Evolutionary conservation across 2,888 invertebrate species (phyloP), one percentile per base, ranked within the genome.

Genomic region (Onthophagus sagittarius): DNA sequence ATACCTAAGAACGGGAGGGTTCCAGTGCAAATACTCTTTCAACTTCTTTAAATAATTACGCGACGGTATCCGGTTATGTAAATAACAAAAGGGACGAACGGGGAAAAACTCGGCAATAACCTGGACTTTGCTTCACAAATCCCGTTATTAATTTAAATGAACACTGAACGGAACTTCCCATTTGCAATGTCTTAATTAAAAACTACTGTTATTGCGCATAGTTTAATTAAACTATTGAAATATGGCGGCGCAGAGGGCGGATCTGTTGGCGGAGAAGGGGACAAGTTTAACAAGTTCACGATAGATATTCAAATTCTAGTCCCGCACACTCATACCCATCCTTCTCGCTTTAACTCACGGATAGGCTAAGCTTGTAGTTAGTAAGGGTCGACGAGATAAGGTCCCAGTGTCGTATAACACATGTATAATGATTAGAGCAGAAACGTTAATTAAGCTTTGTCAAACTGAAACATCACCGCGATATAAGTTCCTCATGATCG

Each of bases 401-500:
- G 76, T 73, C 75, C 75, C 75, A 70, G 77, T 73, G 74, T 73
- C 69, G 77, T 70, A 76, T 77, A 78, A 78, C 78, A 78, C 78
- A 76, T 79, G 78, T 79, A 77, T 77, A 78, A 77, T 78, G 78
- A 79, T 78, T 75, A 78, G 77, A 75, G 76, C 78, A 78, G 79
- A 79, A 79, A 78, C 78, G 78, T 78, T 79, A 79, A 79, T 79
- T 79, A 79, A 79, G 79, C 79, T 78, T 77, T 78, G 77, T 76
- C 77, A 78, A 77, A 74, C 74, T 63, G 31, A 67, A 23, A 31
- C 67, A 53, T 53, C 39, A 53, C 39, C 39, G 39, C 39, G 11
- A 53, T 53, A 53, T 53, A 53, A 53, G 39, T 53, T 53, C 39
- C 7, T 53, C 39, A 53, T 53, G 39, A 53, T 7, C 39, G 9